A percentile compares a stretch with the other conserved stretches of the same genome.
phyloP scores from a whole-genome alignment of 2,113 vertebrate species.

The Planiliza haematocheilus region DNA sequence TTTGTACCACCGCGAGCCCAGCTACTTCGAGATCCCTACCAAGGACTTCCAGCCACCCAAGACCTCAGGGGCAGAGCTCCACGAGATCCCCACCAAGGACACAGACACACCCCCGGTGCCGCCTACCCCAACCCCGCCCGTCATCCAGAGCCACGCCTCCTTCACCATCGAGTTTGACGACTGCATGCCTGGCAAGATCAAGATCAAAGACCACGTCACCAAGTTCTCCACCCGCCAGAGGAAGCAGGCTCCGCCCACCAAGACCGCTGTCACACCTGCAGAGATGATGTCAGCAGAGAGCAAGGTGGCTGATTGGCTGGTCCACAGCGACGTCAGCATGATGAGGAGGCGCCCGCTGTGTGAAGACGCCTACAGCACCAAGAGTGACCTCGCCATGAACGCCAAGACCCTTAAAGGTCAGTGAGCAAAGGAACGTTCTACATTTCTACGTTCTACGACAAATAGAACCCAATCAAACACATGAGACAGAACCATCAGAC shows the following conservation, averaged over 20 bases:
- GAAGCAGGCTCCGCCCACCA: conserved; percentile 71
- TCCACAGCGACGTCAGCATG: conserved; percentile 92
- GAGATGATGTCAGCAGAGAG: conserved; percentile 90
- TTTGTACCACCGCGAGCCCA: conserved; percentile 90
- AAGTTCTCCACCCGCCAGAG: conserved; percentile 94
- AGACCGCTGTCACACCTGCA: conserved; percentile 65
- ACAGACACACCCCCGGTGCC: conserved; percentile 62
- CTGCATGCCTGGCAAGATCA: conserved; percentile 93
- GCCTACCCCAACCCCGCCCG: conserved; percentile 76
- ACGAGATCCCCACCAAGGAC: conserved; percentile 92
- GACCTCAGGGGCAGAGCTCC: conserved; percentile 81
- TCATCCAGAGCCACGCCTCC: conserved; percentile 96
- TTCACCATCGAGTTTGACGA: conserved; percentile 99
- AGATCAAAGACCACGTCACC: conserved; percentile 96
- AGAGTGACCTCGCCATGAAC: conserved; percentile 93
- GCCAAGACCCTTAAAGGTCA: conserved; percentile 91
- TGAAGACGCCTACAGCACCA: conserved; percentile 93
- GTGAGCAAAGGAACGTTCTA: too few relatives aligned
- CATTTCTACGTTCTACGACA: too few relatives aligned
- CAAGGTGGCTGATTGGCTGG: conserved; percentile 98
- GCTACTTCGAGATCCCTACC: conserved; percentile 98
- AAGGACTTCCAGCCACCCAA: conserved; percentile 89
- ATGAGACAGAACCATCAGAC: too few relatives aligned
- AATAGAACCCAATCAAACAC: too few relatives aligned
- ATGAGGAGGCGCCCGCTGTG: conserved; percentile 84